Evolutionary conservation across 2,113 vertebrate species (phyloP).

Genomic region (Aegithalos caudatus): DNA sequence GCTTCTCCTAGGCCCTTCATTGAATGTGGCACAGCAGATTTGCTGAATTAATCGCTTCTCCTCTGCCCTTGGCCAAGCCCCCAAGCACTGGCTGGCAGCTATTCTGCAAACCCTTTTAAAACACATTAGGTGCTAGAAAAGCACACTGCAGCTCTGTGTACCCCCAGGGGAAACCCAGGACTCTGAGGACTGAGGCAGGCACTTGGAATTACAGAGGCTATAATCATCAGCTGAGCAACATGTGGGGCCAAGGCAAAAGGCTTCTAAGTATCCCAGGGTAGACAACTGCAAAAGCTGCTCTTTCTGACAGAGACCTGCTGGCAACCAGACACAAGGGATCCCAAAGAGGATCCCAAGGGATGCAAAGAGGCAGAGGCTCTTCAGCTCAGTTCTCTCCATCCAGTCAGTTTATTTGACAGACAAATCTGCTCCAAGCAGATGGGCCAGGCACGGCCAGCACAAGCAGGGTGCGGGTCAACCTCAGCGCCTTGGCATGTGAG

Average conservation of each 20-base stretch:
- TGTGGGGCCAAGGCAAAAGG: not conserved
- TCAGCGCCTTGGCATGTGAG: not conserved
- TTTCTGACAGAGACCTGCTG: not conserved
- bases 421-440: not conserved
- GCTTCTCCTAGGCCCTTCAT: not conserved
- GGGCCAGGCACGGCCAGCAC: not conserved
- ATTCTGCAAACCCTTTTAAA: not conserved
- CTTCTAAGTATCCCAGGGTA: rapidly evolving
- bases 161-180: not conserved
- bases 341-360: too few relatives aligned
- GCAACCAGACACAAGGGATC: not conserved
- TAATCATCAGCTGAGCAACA: not conserved
- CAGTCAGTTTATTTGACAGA: conserved; percentile 46
- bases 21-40: not conserved
- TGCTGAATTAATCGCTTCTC: not conserved
- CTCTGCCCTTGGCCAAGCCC: not conserved
- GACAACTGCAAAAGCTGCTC: not conserved
- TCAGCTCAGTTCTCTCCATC: not conserved
- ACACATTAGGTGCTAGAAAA: not conserved
- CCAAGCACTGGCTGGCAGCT: not conserved
- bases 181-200: not conserved
- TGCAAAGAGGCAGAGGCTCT: not conserved
- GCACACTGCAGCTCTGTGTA: not conserved
- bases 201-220: not conserved
- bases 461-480: not conserved